Percentiles rank a stretch among this genome's conserved stretches.
These are phyloP conservation scores for Oxyteleia sp. DNA, from an alignment of 2,888 invertebrate species.

Conservation along the genomic window DNA sequence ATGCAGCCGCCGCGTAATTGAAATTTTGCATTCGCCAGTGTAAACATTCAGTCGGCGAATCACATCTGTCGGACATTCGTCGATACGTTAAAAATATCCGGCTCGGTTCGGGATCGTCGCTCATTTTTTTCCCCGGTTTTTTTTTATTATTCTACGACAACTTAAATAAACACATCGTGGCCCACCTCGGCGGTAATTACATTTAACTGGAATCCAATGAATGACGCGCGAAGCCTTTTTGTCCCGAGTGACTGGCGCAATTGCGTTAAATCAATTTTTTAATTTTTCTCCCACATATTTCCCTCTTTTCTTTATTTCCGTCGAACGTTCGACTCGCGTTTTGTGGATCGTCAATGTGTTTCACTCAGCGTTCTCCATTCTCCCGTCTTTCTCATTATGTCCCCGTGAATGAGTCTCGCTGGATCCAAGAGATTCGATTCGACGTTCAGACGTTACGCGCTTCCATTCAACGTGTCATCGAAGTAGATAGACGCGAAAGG, in stretches of 20 bases:
- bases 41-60: too few species aligned
- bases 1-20: constrained; percentile 80
- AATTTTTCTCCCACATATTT: constrained; percentile 13
- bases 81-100: constrained; percentile 48
- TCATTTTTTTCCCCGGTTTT: too few species aligned
- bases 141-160: not conserved
- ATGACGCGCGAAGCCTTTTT: constrained; percentile 18
- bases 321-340: constrained; percentile 23
- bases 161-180: not conserved
- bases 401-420: constrained; percentile 41
- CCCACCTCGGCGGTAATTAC: constrained; percentile 5
- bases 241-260: constrained; percentile 5
- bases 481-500: not conserved
- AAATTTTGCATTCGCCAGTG: constrained; percentile 81
- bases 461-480: constrained; percentile 44
- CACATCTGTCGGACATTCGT: too few species aligned
- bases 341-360: constrained; percentile 38
- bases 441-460: constrained; percentile 44
- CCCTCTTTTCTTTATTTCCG: constrained; percentile 18
- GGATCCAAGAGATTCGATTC: constrained; percentile 55
- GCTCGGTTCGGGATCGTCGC: too few species aligned
- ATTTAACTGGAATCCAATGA: constrained; percentile 12
- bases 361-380: constrained; percentile 28
- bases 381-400: constrained; percentile 47
- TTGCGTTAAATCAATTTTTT: constrained; percentile 33